Evolutionary conservation across 2,797 vertebrate species (phyloP), one percentile per base, ranked within the genome.

Genomic region (Eidolon dupreanum): DNA sequence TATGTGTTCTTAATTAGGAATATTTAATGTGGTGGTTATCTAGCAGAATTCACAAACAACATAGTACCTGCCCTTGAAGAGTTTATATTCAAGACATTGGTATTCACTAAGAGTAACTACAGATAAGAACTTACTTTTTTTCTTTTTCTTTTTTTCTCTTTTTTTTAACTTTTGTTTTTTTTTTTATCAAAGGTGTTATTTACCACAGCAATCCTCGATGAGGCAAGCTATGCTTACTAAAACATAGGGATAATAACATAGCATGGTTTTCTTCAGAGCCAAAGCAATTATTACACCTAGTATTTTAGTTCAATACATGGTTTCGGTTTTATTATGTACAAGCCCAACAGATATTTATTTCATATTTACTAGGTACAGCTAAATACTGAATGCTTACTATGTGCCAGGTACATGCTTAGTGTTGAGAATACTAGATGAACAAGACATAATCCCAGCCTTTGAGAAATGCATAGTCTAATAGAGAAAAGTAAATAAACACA

Each of bases 41-140:
- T 46, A 79, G 15, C 26, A 95, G 73, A 94, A 92, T 46, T 90
- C 57, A 82, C 22, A 59, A 0, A 70, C 17, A 61, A 88, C 8
- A 63, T 17, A 65, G 36, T 38, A 55, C 17, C 41, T 84, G 26
- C 24, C 41, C 33, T 75, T 46, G 31, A 78, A 9, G 2, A 1
- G 16, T 78, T 94, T 88, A 55, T 55, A 41, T 90, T 75, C 41
- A 88, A 96, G 57, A 88, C 2, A 71, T 13, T 53, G 78, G 88
- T 8, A 73, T 31, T 87, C 38, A 65, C 15, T 46, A 94, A 74
- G 10, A 82, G 57, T 46, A 73, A 63, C 49, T 88, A 24, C 10
- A 63, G n/a, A 82, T 33, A 12, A 61, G 6, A 17, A 73, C 49
- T 81, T 49, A 46, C 2, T 81, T 31, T 41, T 46, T 53, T 28